These are phyloP conservation scores for Platichthys flesus DNA, from an alignment of 2,113 vertebrate species.

Conservation along the genomic window DNA sequence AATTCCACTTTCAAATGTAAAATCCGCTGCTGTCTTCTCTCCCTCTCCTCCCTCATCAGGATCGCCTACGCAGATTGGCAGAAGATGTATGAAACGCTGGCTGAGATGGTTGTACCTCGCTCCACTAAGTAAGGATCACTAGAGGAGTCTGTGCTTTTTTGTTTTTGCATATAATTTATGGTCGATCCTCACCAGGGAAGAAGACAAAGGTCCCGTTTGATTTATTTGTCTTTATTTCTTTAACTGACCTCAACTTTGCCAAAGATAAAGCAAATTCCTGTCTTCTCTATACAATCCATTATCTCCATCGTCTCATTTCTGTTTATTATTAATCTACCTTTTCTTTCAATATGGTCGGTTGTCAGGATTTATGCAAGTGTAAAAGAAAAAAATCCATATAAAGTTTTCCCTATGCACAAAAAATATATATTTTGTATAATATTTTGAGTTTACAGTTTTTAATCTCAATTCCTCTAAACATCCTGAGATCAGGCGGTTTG, in stretches of 20 bases:
- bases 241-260: neutral
- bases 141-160: neutral
- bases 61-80: conserved; percentile 93
- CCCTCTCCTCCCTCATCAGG: conserved; percentile 71
- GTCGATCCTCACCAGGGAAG: neutral
- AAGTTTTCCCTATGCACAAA: neutral
- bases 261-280: neutral
- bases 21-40: neutral
- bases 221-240: neutral
- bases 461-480: neutral
- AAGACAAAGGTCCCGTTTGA: neutral
- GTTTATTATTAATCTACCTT: neutral
- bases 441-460: too few species aligned
- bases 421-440: neutral
- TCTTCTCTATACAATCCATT: neutral
- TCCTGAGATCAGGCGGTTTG: neutral
- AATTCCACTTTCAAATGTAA: neutral
- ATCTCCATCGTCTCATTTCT: neutral
- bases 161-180: too few species aligned
- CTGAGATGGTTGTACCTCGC: conserved; percentile 98
- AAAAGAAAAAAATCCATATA: too few species aligned
- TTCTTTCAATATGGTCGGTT: neutral
- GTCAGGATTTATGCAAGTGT: neutral
- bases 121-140: conserved; percentile 93
- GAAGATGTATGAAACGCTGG: conserved; percentile 94